Percentiles rank a stretch among this genome's conserved stretches.
Conservation (phyloP, 2,888 invertebrate species). For the Rhagonycha fulva region DNA sequence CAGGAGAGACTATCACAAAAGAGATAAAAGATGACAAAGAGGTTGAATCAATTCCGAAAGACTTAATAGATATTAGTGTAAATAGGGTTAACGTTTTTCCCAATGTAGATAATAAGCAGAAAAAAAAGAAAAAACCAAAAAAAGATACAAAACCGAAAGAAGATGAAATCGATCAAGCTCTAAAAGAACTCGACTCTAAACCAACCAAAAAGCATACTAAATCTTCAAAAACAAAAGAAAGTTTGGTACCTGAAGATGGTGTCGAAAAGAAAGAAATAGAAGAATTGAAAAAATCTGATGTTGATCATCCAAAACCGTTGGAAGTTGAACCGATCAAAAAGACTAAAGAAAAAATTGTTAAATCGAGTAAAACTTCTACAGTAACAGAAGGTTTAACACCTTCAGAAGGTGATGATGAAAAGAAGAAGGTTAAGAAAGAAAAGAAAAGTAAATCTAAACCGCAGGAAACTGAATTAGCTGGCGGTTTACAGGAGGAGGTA, state of each 20-base stretch:
- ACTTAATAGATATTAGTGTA: slow-evolving; percentile 43
- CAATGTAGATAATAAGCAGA: slow-evolving; percentile 43
- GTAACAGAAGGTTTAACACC: background rate
- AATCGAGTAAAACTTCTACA: background rate
- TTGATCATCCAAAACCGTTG: background rate
- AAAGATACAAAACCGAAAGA: slow-evolving; percentile 39
- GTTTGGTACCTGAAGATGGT: background rate
- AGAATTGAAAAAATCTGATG: background rate
- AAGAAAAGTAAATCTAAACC: slow-evolving; percentile 17
- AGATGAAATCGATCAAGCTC: slow-evolving; percentile 57
- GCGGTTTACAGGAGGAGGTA: background rate
- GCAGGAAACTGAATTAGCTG: background rate
- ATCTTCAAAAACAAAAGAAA: background rate
- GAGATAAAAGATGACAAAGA: slow-evolving; percentile 41
- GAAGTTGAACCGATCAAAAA: background rate
- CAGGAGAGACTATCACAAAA: slow-evolving; percentile 47
- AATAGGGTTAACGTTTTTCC: slow-evolving; percentile 40
- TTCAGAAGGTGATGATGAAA: slow-evolving; percentile 8
- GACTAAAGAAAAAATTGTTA: background rate
- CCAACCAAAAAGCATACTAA: slow-evolving; percentile 16
- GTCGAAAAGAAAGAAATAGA: background rate
- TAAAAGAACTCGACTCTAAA: slow-evolving; percentile 49
- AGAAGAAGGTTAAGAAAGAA: slow-evolving; percentile 21
- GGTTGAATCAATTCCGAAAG: slow-evolving; percentile 36
- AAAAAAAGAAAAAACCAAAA: slow-evolving; percentile 41